These are phyloP conservation scores for Dromococcyx pavoninus DNA, from an alignment of 2,797 vertebrate species.

Conservation along the genomic window DNA sequence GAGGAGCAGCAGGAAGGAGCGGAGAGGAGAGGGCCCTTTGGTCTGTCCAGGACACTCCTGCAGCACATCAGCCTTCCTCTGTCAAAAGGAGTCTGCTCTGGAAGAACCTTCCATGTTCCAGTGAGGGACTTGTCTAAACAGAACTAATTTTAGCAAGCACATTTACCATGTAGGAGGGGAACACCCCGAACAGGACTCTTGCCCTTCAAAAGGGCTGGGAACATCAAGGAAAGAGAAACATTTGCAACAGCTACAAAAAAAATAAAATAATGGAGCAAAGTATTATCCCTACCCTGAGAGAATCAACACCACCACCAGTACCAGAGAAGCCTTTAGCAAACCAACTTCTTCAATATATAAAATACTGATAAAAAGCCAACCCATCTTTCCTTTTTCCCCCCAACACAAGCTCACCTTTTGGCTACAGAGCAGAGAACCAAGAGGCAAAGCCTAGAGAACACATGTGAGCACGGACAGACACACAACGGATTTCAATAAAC, in stretches of 20 bases:
- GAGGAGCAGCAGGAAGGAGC: background rate
- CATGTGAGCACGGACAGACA: fast-evolving
- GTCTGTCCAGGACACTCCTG: background rate
- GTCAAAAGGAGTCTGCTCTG: background rate
- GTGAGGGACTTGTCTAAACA: background rate
- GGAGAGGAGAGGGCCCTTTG: background rate
- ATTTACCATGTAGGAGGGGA: background rate
- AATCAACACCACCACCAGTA: fast-evolving
- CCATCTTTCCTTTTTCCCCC: background rate
- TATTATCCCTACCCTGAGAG: background rate
- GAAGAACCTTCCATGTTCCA: background rate
- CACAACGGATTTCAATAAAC: fast-evolving
- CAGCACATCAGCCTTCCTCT: background rate
- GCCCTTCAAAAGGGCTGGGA: background rate
- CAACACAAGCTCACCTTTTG: background rate
- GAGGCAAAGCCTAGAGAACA: background rate
- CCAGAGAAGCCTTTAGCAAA: background rate
- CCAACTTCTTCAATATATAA: fast-evolving
- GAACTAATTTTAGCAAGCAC: background rate
- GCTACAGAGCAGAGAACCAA: background rate
- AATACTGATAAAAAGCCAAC: background rate
- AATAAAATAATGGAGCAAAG: background rate
- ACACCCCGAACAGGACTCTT: background rate
- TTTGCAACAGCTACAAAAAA: background rate
- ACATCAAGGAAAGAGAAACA: background rate